These are phyloP conservation scores for Tachysurus vachellii DNA, from an alignment of 2,113 vertebrate species.

Conservation along the genomic window DNA sequence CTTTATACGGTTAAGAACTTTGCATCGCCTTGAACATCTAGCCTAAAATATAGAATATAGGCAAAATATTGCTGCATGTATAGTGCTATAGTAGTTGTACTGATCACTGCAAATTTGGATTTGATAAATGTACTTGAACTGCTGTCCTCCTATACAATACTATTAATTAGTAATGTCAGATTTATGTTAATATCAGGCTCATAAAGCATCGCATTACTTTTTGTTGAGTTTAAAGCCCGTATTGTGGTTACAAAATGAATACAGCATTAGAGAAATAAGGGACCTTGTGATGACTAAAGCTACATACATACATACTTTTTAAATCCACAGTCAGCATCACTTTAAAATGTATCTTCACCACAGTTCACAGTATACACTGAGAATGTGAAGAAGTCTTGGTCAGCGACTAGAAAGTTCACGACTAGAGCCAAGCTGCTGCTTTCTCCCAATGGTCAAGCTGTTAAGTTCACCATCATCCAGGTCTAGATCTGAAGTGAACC, in stretches of 20 bases:
- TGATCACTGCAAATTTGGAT: background rate
- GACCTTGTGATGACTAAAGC: background rate
- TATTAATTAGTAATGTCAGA: background rate
- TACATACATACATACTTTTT: constrained; percentile 22
- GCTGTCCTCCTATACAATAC: background rate
- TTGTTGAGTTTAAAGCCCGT: background rate
- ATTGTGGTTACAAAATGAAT: background rate
- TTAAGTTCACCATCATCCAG: background rate
- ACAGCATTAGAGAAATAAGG: background rate
- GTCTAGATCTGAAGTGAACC: background rate
- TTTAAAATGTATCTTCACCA: background rate
- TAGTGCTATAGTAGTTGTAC: background rate
- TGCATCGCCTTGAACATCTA: background rate
- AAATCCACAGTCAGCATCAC: background rate
- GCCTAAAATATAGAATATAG: background rate
- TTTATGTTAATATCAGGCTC: background rate
- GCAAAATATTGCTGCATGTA: background rate
- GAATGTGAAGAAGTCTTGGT: constrained; percentile 1
- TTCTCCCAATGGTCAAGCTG: constrained; percentile 24
- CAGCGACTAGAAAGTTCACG: background rate
- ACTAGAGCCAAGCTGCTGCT: background rate
- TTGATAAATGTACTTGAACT: background rate
- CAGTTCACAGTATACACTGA: background rate
- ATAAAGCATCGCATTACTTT: background rate
- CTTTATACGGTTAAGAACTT: background rate